Conservation (phyloP, 1,140 invertebrate species). For the Diuraphis noxia region DNA sequence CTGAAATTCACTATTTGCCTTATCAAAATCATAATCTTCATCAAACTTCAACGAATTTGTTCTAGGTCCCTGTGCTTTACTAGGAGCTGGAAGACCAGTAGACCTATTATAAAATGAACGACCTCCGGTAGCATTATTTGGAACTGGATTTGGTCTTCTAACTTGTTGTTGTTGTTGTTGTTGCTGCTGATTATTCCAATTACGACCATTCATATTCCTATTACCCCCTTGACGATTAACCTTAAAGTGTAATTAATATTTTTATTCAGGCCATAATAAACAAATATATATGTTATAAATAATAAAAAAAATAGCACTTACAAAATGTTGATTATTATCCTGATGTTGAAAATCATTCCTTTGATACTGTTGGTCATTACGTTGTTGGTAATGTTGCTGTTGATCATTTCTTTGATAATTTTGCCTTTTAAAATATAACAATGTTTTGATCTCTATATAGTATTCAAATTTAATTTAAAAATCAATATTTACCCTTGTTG, state of each 20-base stretch:
- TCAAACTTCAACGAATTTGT: conserved; percentile 86
- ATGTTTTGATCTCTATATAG: not conserved
- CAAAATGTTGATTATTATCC: conserved; percentile 32
- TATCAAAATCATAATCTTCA: conserved; percentile 96
- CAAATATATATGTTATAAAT: not conserved
- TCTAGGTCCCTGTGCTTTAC: conserved; percentile 60
- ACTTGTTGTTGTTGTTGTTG: conserved; percentile 48
- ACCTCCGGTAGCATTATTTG: not conserved
- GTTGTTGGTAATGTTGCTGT: conserved; percentile 49
- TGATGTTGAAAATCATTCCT: conserved; percentile 51
- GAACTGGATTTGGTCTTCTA: conserved; percentile 5
- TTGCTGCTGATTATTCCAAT: conserved; percentile 52
- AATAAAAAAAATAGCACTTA: not conserved
- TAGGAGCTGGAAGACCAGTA: conserved; percentile 57
- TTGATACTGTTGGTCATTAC: conserved; percentile 49
- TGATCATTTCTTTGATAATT: conserved; percentile 52
- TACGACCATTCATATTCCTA: conserved; percentile 53
- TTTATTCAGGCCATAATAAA: not conserved
- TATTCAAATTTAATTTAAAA: not conserved
- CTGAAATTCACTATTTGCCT: conserved; percentile 94
- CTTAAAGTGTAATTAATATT: not conserved
- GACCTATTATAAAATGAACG: conserved; percentile 57
- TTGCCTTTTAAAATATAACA: conserved; percentile 16
- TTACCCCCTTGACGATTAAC: conserved; percentile 40
- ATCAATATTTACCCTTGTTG: conserved; percentile 29